phyloP scores from a whole-genome alignment of 1,140 invertebrate species.

The Myzus persicae region DNA sequence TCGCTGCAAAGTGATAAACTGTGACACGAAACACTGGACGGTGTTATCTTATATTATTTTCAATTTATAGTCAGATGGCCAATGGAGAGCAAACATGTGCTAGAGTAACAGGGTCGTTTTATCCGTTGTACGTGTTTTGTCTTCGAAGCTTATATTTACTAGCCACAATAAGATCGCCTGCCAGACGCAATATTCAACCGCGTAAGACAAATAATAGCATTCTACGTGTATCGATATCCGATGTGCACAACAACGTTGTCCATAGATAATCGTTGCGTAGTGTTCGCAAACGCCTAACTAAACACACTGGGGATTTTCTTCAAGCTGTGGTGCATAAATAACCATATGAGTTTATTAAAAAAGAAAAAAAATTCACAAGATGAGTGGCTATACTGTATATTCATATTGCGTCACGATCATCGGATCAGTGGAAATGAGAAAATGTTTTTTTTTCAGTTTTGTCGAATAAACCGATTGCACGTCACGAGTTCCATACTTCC shows the following conservation, averaged over 20 bases:
- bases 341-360: background rate
- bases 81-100: background rate
- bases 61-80: background rate
- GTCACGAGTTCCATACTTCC: background rate
- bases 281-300: background rate
- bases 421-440: background rate
- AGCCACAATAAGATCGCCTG: background rate
- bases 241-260: background rate
- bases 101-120: background rate
- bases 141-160: constrained; percentile 20
- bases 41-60: constrained; percentile 13
- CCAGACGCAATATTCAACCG: background rate
- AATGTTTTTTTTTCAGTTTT: background rate
- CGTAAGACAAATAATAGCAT: constrained; percentile 2
- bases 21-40: background rate
- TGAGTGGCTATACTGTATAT: background rate
- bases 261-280: background rate
- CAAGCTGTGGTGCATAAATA: background rate
- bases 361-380: background rate
- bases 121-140: constrained; percentile 26
- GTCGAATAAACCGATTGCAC: background rate
- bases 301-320: background rate
- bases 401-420: background rate
- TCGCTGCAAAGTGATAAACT: background rate
- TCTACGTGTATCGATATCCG: background rate